Percentiles rank a stretch among this genome's conserved stretches.
These are phyloP conservation scores for Apamea anceps DNA, from an alignment of 2,888 invertebrate species.

Conservation along the genomic window DNA sequence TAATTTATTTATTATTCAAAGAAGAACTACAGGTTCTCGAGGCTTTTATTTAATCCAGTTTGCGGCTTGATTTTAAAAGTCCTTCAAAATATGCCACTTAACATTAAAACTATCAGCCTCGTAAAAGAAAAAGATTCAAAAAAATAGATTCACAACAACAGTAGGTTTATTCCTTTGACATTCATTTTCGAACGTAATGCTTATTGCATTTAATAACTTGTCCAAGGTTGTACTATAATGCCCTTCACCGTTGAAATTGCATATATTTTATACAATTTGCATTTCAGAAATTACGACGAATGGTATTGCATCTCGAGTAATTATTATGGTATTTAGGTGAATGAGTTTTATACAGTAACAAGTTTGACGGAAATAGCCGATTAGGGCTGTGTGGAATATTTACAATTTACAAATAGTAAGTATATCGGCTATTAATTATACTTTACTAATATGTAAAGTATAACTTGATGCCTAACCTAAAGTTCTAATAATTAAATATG, in stretches of 20 bases:
- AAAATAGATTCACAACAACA: background rate
- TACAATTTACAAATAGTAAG: background rate
- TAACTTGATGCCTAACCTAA: background rate
- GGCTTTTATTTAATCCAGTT: background rate
- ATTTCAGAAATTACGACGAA: conserved; percentile 7
- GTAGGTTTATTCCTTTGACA: conserved; percentile 42
- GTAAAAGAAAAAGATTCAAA: background rate
- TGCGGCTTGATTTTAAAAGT: background rate
- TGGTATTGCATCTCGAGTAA: conserved; percentile 5
- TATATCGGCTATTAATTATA: too few species aligned
- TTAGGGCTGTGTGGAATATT: background rate
- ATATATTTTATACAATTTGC: conserved; percentile 21
- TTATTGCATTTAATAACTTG: conserved; percentile 29
- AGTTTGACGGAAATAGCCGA: background rate
- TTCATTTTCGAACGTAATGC: conserved; percentile 54
- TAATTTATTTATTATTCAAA: background rate
- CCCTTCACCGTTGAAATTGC: conserved; percentile 50
- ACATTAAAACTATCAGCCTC: background rate
- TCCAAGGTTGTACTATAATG: conserved; percentile 44
- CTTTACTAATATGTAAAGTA: too few species aligned
- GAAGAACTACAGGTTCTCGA: background rate
- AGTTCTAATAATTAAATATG: background rate
- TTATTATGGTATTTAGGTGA: background rate
- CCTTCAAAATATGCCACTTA: background rate
- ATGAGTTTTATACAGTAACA: background rate